Conservation (phyloP, 2,113 vertebrate genomes). For the Trematomus loennbergii region DNA sequence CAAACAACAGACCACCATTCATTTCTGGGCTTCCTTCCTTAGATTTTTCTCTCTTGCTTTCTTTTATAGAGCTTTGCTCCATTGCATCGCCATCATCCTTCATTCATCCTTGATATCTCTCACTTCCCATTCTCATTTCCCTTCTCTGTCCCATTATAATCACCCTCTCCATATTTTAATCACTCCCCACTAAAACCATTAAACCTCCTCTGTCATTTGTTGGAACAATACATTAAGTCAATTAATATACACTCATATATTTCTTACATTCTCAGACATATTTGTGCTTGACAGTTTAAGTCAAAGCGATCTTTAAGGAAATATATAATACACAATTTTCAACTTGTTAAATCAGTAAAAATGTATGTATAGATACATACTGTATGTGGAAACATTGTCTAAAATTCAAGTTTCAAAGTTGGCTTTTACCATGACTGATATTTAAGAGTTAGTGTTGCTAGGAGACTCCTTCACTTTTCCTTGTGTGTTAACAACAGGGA, state of each 20-base stretch:
- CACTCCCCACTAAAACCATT: constrained; percentile 53
- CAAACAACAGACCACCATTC: constrained; percentile 67
- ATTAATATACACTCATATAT: constrained; percentile 24
- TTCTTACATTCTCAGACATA: constrained; percentile 36
- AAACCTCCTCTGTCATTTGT: constrained; percentile 43
- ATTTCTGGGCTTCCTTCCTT: constrained; percentile 50
- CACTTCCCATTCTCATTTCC: constrained; percentile 65
- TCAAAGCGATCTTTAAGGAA: not conserved
- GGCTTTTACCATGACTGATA: not conserved
- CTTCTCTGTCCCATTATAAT: constrained; percentile 52
- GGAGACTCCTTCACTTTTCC: not conserved
- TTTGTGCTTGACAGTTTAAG: constrained; percentile 1
- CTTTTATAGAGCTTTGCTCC: constrained; percentile 34
- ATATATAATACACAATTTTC: not conserved
- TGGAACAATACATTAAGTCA: constrained; percentile 48
- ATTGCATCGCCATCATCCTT: constrained; percentile 37
- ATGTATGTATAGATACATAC: not conserved
- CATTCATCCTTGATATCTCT: constrained; percentile 45
- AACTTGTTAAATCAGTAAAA: not conserved
- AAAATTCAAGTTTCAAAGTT: not conserved
- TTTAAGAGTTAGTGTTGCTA: not conserved
- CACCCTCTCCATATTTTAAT: constrained; percentile 53
- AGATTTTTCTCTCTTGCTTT: constrained; percentile 26
- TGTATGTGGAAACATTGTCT: not conserved
- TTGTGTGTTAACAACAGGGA: not conserved